phyloP scores from a whole-genome alignment of 2,888 invertebrate species.

The Ectemnius lituratus region DNA sequence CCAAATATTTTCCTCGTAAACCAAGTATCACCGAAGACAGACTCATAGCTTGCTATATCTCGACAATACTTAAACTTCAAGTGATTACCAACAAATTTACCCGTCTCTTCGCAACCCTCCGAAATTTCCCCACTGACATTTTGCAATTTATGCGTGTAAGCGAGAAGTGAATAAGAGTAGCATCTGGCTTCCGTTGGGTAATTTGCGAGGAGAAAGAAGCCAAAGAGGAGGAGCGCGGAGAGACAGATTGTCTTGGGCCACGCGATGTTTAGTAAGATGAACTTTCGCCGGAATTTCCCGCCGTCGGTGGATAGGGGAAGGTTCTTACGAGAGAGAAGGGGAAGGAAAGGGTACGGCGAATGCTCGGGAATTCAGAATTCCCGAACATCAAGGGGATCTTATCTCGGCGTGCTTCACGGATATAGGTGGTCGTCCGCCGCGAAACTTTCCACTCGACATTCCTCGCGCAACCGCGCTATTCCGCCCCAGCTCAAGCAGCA shows the following conservation, averaged over 20 bases:
- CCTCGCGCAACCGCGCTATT: constrained; percentile 66
- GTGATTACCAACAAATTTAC: no score
- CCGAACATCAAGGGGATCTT: constrained; percentile 65
- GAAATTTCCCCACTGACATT: no score
- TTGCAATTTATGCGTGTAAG: no score
- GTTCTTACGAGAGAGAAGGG: background rate
- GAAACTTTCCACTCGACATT: constrained; percentile 69
- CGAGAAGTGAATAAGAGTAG: no score
- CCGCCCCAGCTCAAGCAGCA: constrained; percentile 50
- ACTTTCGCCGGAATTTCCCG: constrained; percentile 53
- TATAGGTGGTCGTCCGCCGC: constrained; percentile 55
- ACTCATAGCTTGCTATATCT: no score
- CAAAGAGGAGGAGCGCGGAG: background rate
- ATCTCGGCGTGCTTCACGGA: constrained; percentile 64
- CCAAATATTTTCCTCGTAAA: no score
- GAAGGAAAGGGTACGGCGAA: constrained; percentile 16
- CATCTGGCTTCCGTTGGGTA: no score
- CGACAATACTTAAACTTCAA: no score
- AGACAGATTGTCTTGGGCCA: constrained; percentile 29
- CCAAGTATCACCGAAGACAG: no score
- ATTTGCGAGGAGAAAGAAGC: constrained; percentile 2
- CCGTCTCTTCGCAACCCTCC: no score
- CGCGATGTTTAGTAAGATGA: constrained; percentile 55
- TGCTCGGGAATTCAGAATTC: constrained; percentile 61
- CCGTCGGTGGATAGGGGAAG: background rate